Evolutionary conservation across 2,113 vertebrate species (phyloP), one percentile per base, ranked within the genome.

Genomic region (Rhombomys opimus): DNA sequence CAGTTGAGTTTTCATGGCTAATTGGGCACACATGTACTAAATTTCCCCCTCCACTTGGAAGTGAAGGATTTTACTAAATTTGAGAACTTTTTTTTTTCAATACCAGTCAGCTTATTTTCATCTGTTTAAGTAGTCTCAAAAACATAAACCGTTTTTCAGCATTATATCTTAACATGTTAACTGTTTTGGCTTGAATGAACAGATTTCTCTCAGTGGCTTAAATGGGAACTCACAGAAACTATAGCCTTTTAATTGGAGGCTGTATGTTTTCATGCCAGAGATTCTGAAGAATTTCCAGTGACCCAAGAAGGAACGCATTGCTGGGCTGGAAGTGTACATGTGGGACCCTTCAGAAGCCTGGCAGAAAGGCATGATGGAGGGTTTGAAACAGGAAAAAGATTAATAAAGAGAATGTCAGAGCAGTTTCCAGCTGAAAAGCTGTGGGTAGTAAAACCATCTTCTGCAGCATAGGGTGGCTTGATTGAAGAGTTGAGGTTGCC

Each of bases 171-270:
- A 90, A 95, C 86, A 87, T 95, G 91, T 94, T 97, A 97, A 96
- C 93, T 87, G 30, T 96, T 87, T 96, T 68, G 67, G 87, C 87
- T 88, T 93, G 90, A 41, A 93, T 92, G 96, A 65, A 77, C 57
- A 95, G 76, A 96, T 97, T 96, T 97, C 95, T 97, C 94, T 97
- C 97, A 94, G 88, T 90, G 78, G 82, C 93, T 97, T 97, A 96
- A 86, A 98, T 97, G 92, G 94, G 82, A 98, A 97, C 91, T 97
- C 97, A 91, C 90, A 96, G 92, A 97, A 97, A 97, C 95, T 93
- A 96, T 93, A 97, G 92, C 81, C 87, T 97, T 96, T 97, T 97
- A 97, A 97, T 97, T 95, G 94, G 96, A 96, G 92, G 90, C 94
- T 95, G 81, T 96, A 92, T 96, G 92, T 96, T 94, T 96, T 92